These are phyloP conservation scores for Drosophila lowei DNA, from an alignment of 1,140 invertebrate genomes.

Conservation along the genomic window DNA sequence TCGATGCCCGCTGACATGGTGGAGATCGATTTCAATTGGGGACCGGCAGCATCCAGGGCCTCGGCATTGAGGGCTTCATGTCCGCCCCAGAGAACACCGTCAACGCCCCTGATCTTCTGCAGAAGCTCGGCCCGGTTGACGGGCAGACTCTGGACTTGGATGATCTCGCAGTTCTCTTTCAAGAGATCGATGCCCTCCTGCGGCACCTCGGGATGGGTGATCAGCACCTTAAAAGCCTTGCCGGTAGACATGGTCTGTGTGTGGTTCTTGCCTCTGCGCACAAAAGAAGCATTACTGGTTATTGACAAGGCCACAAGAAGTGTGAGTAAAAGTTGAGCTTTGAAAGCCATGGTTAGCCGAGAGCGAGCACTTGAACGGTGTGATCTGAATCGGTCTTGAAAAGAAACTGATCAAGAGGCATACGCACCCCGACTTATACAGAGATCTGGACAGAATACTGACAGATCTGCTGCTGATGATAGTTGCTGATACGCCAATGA, in stretches of 20 bases:
- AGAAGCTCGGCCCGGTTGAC: constrained; percentile 84
- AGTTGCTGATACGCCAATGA: constrained; percentile 55
- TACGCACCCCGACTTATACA: constrained; percentile 57
- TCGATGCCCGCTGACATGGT: constrained; percentile 96
- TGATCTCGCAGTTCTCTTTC: constrained; percentile 63
- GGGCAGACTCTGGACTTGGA: constrained; percentile 63
- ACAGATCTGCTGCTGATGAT: constrained; percentile 23
- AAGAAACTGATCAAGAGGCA: constrained; percentile 47
- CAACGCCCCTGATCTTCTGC: constrained; percentile 85
- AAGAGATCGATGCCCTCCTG: constrained; percentile 82
- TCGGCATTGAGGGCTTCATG: constrained; percentile 90
- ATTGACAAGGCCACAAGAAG: constrained; percentile 34
- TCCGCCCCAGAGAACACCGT: constrained; percentile 88
- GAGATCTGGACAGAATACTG: constrained; percentile 27
- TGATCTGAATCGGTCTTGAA: constrained; percentile 36
- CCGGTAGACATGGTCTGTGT: constrained; percentile 59
- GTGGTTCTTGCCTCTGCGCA: constrained; percentile 38
- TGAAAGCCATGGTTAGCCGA: constrained; percentile 37
- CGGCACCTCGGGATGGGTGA: constrained; percentile 83
- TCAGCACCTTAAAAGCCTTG: constrained; percentile 80
- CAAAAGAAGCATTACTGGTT: constrained; percentile 44
- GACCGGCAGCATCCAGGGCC: constrained; percentile 88
- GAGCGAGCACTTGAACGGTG: constrained; percentile 9
- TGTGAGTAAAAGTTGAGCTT: constrained; percentile 20
- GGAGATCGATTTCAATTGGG: constrained; percentile 91